phyloP scores from a whole-genome alignment of 2,797 vertebrate species.

The Hoplostethus atlanticus region DNA sequence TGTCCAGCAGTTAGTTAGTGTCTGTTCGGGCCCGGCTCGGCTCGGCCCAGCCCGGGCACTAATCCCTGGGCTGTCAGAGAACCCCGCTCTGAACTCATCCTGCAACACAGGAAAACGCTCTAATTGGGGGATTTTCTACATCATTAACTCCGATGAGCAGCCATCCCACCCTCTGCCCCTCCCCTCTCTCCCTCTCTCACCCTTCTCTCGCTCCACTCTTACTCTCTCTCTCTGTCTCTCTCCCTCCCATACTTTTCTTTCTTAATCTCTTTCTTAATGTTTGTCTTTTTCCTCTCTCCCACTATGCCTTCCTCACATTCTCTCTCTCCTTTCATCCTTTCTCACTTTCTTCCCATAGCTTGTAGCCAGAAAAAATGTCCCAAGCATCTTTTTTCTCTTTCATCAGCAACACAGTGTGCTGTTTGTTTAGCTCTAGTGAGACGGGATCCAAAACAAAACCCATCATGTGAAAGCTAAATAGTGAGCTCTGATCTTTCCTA shows the following conservation, averaged over 20 bases:
- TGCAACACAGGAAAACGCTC: constrained; percentile 86
- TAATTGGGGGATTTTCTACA: constrained; percentile 91
- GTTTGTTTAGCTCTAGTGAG: neutral
- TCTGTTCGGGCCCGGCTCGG: constrained; percentile 71
- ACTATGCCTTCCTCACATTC: constrained; percentile 43
- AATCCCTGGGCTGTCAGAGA: constrained; percentile 85
- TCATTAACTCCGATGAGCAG: constrained; percentile 86
- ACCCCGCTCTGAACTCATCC: constrained; percentile 86
- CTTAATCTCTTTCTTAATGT: constrained; percentile 64
- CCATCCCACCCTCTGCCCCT: constrained; percentile 61
- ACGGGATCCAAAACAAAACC: constrained; percentile 19
- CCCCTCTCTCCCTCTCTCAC: constrained; percentile 33
- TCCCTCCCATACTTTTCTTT: constrained; percentile 60
- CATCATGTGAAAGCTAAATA: neutral
- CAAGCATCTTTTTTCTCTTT: neutral
- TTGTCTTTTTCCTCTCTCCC: constrained; percentile 49
- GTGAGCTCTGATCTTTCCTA: neutral
- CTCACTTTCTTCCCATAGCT: constrained; percentile 1
- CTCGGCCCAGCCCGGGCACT: constrained; percentile 62
- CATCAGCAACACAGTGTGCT: constrained; percentile 1
- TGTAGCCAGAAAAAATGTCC: neutral
- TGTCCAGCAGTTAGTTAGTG: constrained; percentile 77
- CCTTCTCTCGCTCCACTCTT: constrained; percentile 7
- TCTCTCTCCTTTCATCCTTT: constrained; percentile 37
- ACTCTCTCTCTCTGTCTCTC: constrained; percentile 10